Conservation (phyloP, 2,797 vertebrate species). For the Tenualosa thibaudeaui region DNA sequence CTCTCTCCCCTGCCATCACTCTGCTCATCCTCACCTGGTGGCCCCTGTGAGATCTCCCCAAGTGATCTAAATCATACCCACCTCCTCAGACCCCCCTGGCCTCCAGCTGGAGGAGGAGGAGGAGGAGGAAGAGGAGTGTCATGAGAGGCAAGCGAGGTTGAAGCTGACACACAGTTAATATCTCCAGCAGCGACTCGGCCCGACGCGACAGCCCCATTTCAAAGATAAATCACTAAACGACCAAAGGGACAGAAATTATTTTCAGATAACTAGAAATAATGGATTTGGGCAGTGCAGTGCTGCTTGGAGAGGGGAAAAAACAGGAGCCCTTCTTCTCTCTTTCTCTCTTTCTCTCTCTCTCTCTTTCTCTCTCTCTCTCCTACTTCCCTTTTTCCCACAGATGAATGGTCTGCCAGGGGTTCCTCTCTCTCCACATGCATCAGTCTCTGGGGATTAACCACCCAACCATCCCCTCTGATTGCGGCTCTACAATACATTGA, state of each 20-base stretch:
- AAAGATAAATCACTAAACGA: conserved; percentile 47
- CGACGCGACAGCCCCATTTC: conserved; percentile 46
- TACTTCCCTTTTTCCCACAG: background rate
- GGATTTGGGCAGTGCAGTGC: conserved; percentile 29
- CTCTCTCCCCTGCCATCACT: background rate
- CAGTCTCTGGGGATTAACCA: conserved; percentile 27
- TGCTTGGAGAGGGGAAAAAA: background rate
- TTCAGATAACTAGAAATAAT: conserved; percentile 51
- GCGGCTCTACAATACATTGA: background rate
- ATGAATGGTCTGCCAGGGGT: conserved; percentile 28
- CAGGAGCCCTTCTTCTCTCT: background rate
- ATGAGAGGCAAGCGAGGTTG: background rate
- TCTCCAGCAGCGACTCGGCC: conserved; percentile 7
- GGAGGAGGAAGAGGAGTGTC: background rate
- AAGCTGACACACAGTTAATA: conserved; percentile 23
- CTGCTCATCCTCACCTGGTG: background rate
- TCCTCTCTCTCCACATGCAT: background rate
- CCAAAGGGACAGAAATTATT: conserved; percentile 47
- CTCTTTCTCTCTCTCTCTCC: background rate
- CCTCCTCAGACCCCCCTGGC: background rate
- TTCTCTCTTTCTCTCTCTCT: background rate
- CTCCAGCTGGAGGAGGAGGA: background rate
- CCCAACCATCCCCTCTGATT: conserved; percentile 1
- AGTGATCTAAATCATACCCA: background rate
- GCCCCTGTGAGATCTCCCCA: background rate